Evolutionary conservation across 2,113 vertebrate species (phyloP), one percentile per base, ranked within the genome.

Genomic region (Halichoerus grypus): DNA sequence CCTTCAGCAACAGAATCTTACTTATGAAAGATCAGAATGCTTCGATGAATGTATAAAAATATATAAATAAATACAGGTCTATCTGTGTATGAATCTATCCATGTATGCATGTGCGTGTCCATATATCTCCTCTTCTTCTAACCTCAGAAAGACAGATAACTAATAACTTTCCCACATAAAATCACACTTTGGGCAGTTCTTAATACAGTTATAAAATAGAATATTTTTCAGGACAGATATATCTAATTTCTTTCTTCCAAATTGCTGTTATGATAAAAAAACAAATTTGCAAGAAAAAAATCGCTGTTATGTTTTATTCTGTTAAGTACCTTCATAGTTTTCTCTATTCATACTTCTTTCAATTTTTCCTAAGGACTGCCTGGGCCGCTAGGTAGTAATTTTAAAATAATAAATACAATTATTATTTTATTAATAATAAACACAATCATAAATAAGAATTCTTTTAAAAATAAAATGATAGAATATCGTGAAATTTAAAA

Each of bases 181-280:
- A 39, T 49, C 81, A 69, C 5, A 79, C 21, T 72, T 90, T 26
- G n/a, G 88, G 16, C 26, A 90, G 33, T 69, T 88, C 24, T 85
- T 94, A n/a, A 71, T 80, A 33, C 5, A 93, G 24, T 53, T 57
- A 80, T 89, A 94, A 97, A 86, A 80, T 11, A 16, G 42, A 49
- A 24, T 36, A 2, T 77, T 92, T 51, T 67, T 55, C 72, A 74
- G 33, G n/a, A 46, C 14, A 72, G 89, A 59, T 69, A 95, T 12
- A 28, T 86, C 59, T 79, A 69, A 24, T 39, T 42, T 72, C 13
- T 46, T n/a, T 72, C 46, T 28, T 36, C 67, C 2, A 86, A 67
- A 91, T 88, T 83, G 10, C 4, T 84, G 7, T 46, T 88, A 28
- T 31, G 3, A 61, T 33, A 76, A 89, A 61, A 26, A 33, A 33